Evolutionary conservation across 2,888 invertebrate genomes (phyloP).

Genomic region (Linnaemya tessellans): DNA sequence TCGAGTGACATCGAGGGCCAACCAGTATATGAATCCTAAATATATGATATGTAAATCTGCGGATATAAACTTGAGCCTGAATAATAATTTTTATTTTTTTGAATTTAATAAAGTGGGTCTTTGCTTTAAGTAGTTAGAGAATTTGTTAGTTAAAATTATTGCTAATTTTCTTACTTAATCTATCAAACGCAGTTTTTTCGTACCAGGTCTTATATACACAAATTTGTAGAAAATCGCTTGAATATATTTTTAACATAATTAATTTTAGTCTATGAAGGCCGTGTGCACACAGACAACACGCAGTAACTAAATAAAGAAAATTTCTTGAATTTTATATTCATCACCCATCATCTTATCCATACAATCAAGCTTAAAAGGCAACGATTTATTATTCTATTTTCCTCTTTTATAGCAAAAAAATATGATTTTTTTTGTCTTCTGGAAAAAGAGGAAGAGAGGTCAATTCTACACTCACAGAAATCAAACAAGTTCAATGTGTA

Average conservation of each 20-base stretch:
- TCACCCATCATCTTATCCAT: not conserved
- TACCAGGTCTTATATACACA: no score
- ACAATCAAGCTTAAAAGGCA: constrained; percentile 10
- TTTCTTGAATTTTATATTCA: not conserved
- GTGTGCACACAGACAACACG: not conserved
- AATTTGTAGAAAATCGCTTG: no score
- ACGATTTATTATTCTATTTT: constrained; percentile 7
- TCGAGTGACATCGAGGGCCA: no score
- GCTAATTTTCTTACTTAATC: no score
- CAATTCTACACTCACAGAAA: not conserved
- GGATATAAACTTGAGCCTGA: no score
- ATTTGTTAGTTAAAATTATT: no score
- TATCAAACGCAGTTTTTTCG: no score
- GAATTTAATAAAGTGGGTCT: no score
- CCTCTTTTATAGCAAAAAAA: not conserved
- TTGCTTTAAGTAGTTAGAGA: no score
- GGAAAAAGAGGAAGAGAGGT: constrained; percentile 12
- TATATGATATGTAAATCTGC: no score
- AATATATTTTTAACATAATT: not conserved
- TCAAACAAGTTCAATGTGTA: constrained; percentile 7
- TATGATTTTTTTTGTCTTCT: not conserved
- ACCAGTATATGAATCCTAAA: no score
- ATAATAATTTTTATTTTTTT: no score
- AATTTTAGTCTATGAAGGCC: not conserved
- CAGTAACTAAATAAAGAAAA: not conserved